Base-by-base conservation (phyloP, 2,888 invertebrate species). In the Hypsopygia costalis region DNA sequence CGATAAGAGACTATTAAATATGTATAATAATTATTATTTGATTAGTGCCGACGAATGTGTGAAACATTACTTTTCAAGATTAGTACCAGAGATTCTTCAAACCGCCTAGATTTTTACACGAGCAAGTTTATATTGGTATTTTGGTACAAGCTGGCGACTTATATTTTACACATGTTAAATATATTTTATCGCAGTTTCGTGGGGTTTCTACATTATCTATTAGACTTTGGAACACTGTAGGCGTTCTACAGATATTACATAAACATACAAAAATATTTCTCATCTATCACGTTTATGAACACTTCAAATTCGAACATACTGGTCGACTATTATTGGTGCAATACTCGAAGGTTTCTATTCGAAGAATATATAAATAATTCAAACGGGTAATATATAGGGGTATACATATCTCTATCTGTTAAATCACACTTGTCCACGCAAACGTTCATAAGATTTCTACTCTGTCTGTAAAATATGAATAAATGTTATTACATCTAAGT, bases 261-360 rank as follows among this genome's bases (percentile, higher is more conserved):
- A 73, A 74, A 72, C 69, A 78, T 85, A 86, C 69, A 86, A 87
- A 87, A 87, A 87, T 86, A 87, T 80, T 69, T 73, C 64, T 81
- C 71, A 60, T 73, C 71, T 86, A 87, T 83, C 83, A 86, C 83
- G 74, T 79, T 76, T 50, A 75, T 86, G 87, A 88, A 88, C 87
- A 88, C 86, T 78, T 86, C 60, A 63, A 73, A 81, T 78, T 76
- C 67, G 77, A 77, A 78, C 64, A 55, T 66, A 73, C 68, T 81
- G 82, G 81, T 83, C 82, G 65, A 61, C 75, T 82, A 78, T 16
- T 72, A 67, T 63, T 72, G 63, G 70, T 75, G 70, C 61, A 58
- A 49, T 47, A 56, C 41, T 41, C 46, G 43, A 49, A 57, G 30
- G 42, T 43, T 30, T n/a, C 30, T 16, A 16, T 16, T 22, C 30